A percentile compares a stretch with the other conserved stretches of the same genome.
Conservation (phyloP, 2,113 vertebrate genomes). For the rabbit (Oryctolagus cuniculus) region mOryCun1.1 NC_091438.1:141711501-141712000, state of each 20-base stretch:
- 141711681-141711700: no score
- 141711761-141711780: background rate
- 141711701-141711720: background rate
- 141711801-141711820: background rate
- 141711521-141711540: no score
- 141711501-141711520: no score
- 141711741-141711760: constrained; percentile 7
- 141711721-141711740: background rate
- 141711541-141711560: no score
- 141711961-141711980: background rate
- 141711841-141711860: background rate
- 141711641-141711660: background rate
- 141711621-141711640: background rate
- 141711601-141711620: background rate
- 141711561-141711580: no score
- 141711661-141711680: background rate
- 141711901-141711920: background rate
- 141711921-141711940: background rate
- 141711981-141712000: background rate
- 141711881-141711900: no score
- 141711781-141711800: background rate
- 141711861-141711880: background rate
- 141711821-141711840: background rate
- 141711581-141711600: accelerated
- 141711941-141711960: background rate